Percentiles rank a stretch among this genome's conserved stretches.
Conservation (phyloP, 2,797 vertebrate species). For the Anguilla marmorata region DNA sequence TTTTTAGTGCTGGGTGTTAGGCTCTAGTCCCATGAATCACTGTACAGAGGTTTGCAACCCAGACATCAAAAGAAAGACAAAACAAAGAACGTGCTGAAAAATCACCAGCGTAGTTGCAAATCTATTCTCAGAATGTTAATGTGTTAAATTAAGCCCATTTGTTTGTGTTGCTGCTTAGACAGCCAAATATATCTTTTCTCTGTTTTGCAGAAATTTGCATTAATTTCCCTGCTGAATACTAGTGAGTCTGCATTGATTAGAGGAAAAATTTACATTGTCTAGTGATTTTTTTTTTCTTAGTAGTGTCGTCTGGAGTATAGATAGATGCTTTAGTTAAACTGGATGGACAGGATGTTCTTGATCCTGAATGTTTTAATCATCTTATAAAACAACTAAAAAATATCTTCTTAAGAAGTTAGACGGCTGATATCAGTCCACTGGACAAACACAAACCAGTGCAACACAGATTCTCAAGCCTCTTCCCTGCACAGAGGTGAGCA, state of each 20-base stretch:
- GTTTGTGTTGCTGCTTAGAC: neutral
- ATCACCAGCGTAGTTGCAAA: neutral
- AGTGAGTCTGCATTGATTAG: neutral
- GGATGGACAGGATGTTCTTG: neutral
- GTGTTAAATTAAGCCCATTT: slow-evolving; percentile 1
- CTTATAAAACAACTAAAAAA: neutral
- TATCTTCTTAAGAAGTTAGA: neutral
- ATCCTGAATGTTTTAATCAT: neutral
- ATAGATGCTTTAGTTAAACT: neutral
- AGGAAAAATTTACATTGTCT: neutral
- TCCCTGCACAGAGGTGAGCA: neutral
- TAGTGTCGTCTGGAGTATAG: neutral
- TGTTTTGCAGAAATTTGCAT: slow-evolving; percentile 1
- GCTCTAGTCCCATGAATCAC: neutral
- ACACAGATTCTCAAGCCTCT: neutral
- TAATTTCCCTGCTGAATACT: neutral
- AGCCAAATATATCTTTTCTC: slow-evolving; percentile 19
- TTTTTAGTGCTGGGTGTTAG: neutral
- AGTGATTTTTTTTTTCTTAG: neutral
- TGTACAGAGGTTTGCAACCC: neutral
- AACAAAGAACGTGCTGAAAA: neutral
- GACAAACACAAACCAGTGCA: neutral
- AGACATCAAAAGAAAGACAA: neutral
- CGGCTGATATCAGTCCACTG: neutral
- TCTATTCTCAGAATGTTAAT: neutral